Evolutionary conservation across 2,888 invertebrate species (phyloP), one percentile per base, ranked within the genome.

Genomic region (Brachypterus glaber): DNA sequence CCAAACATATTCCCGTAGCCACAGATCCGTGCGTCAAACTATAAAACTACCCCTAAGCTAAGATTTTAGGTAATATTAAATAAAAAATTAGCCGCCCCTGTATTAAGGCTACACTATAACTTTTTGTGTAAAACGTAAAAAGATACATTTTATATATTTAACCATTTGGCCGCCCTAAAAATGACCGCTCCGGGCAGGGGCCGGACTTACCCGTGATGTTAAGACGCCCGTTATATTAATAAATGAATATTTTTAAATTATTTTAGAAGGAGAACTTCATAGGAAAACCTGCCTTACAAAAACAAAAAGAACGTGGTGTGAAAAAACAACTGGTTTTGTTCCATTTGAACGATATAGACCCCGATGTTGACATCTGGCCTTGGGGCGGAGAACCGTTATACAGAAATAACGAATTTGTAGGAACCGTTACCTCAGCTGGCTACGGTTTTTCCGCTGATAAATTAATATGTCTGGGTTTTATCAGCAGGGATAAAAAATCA

Each of bases 381-480:
- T 78, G 78, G 76, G 79, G 79, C 29, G 76, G 76, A 12, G 81
- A 82, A 51, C 79, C 80, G 1, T 67, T 82, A 40, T 81, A 75
- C 54, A 64, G 80, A 46, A 76, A 81, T 54, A 72, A 72, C 30
- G 66, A 74, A 51, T 79, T 70, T 59, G 78, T 78, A 8, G 81
- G 81, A 11, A 71, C 71, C 5, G 73, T 77, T 3, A 79, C 80
- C 11, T 79, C 79, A 1, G 73, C 77, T 30, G 77, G 78, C 8
- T 82, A 77, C 58, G 82, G 82, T 9, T 80, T 79, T 58, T 72
- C 73, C 1, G 63, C 73, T 15, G 71, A 74, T 35, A 73, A 73
- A 59, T 65, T 79, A 53, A 73, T 80, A 12, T 78, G 79, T 48
- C 64, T 80, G 26, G 80, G 79, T 8, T 79, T 75, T 53, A 73